phyloP scores from a whole-genome alignment of 2,113 vertebrate genomes.

The Tor tambroides region DNA sequence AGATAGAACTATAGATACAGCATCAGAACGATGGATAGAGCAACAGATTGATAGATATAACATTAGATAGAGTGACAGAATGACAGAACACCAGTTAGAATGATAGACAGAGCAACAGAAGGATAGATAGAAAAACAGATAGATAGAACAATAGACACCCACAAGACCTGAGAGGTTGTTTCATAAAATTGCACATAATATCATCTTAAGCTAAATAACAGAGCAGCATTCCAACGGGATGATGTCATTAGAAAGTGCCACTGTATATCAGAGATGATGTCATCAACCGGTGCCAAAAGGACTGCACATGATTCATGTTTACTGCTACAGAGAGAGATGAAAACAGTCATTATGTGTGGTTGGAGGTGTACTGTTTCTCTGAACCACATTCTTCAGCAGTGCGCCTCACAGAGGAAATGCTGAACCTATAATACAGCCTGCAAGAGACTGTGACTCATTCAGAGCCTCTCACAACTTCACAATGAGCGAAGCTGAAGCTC shows the following conservation, averaged over 20 bases:
- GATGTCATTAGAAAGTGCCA: conserved; percentile 17
- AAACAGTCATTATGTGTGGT: conserved; percentile 20
- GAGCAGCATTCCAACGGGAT: conserved; percentile 9
- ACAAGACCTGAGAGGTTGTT: neutral
- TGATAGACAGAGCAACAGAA: too few relatives aligned
- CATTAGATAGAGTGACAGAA: too few relatives aligned
- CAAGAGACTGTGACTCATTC: neutral
- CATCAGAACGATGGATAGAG: too few relatives aligned
- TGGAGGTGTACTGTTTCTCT: neutral
- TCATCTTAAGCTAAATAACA: neutral
- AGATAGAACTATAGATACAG: too few relatives aligned
- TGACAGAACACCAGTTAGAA: too few relatives aligned
- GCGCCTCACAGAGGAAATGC: neutral
- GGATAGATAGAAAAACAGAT: neutral
- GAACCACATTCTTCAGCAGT: neutral
- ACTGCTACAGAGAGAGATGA: neutral
- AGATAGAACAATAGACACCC: neutral
- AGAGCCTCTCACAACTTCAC: neutral
- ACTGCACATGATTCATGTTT: neutral
- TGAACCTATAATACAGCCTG: neutral
- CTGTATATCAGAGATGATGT: conserved; percentile 18
- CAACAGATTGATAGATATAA: too few relatives aligned
- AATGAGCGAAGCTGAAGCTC: too few relatives aligned
- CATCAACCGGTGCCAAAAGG: conserved; percentile 12
- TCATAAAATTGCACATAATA: too few relatives aligned